Evolutionary conservation across 2,888 invertebrate genomes (phyloP), one percentile per base, ranked within the genome.

Genomic region (Odontocerum albicorne): DNA sequence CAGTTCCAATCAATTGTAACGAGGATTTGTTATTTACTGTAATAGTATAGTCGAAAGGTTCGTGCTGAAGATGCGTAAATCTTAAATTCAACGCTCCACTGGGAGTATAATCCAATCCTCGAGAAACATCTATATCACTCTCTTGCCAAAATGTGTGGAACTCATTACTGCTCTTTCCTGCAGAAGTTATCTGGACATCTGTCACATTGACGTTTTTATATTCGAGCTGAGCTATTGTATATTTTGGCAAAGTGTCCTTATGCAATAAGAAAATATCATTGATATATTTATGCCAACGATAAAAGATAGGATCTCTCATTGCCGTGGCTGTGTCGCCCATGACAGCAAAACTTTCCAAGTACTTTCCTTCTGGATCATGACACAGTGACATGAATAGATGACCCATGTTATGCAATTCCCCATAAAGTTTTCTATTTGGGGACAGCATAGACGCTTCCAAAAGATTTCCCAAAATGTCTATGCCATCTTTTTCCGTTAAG

Each of bases 351-450:
- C 65, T 62, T 63, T 71, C 70, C 75, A 86, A 69, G 66, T 86
- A 84, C 54, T 85, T 77, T 66, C 86, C 84, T 68, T 90, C 90
- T 0, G 92, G 91, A 70, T 93, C 92, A 66, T 92, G 92, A 2
- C 84, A 72, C 67, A 84, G 87, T 0, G 88, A 83, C 55, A 92
- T 82, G 66, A 88, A 79, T 2, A 89, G 82, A 66, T 92, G 92
- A 0, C 90, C 91, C 73, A 87, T 80, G 71, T 92, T 92, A 72
- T 93, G 92, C 22, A 91, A 65, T 70, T 90, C 87, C 0, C 92
- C 92, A 66, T 90, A 91, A 65, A 86, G 76, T 27, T 74, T 72
- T 1, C 80, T 74, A 72, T 91, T 90, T 2, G 82, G 81, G 36
- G 88, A 86, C 36, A 90, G 67, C 60, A 83, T 80, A 22, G 85